Conservation (phyloP, 2,888 invertebrate genomes). For the Oscheius sp. region DNA sequence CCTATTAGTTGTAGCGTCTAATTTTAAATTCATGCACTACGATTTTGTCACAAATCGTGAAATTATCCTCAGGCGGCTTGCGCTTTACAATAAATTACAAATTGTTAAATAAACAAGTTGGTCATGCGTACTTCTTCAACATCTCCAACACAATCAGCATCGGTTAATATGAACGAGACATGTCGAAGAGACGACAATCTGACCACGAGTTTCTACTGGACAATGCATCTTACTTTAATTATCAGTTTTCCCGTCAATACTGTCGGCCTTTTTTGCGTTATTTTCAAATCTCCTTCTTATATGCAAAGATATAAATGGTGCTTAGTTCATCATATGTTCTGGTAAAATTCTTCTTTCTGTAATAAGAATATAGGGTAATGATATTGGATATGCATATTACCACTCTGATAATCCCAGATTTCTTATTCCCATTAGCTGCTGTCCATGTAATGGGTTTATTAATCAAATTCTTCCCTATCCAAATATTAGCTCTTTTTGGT, state of each 20-base stretch:
- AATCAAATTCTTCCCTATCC: constrained; percentile 1
- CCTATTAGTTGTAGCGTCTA: too few relatives aligned
- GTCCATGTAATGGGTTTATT: not conserved
- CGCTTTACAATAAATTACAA: too few relatives aligned
- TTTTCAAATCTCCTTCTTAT: not conserved
- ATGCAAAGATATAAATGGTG: constrained; percentile 13
- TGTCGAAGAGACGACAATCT: not conserved
- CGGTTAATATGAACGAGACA: not conserved
- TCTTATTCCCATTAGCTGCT: constrained; percentile 7
- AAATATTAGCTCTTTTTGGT: constrained; percentile 1
- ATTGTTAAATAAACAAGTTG: too few relatives aligned
- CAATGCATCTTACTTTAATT: constrained; percentile 7
- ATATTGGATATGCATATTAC: constrained; percentile 10
- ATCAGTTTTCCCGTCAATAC: not conserved
- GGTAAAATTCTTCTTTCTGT: not conserved
- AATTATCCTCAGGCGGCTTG: constrained; percentile 28
- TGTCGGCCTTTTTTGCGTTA: not conserved
- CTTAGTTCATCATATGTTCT: constrained; percentile 7
- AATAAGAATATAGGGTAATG: not conserved
- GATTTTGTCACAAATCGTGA: constrained; percentile 32
- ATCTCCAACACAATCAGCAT: not conserved
- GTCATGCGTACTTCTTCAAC: too few relatives aligned
- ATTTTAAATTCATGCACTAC: constrained; percentile 33
- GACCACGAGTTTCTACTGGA: not conserved
- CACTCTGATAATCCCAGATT: constrained; percentile 6